These are phyloP conservation scores for Zaprionus lachaisei DNA, from an alignment of 1,140 invertebrate species.

Conservation along the genomic window DNA sequence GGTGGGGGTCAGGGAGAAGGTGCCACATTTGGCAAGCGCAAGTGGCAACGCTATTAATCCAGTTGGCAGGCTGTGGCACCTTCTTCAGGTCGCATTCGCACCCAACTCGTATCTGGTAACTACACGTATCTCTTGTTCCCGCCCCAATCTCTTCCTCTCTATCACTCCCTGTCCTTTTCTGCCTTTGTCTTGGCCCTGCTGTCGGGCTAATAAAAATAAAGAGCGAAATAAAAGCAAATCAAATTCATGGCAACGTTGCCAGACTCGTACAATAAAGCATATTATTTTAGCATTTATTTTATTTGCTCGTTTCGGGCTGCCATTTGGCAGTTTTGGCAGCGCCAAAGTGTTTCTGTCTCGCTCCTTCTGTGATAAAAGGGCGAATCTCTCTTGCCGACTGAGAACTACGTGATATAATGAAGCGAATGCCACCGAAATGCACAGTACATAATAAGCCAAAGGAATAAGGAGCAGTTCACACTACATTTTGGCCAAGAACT, in stretches of 20 bases:
- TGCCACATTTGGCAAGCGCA: slow-evolving; percentile 28
- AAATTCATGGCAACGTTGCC: slow-evolving; percentile 63
- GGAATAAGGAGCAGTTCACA: slow-evolving; percentile 16
- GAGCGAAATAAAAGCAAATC: slow-evolving; percentile 61
- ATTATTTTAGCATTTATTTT: slow-evolving; percentile 73
- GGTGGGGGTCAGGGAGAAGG: background rate
- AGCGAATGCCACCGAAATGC: slow-evolving; percentile 12
- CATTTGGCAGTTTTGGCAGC: slow-evolving; percentile 62
- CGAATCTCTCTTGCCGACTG: slow-evolving; percentile 29
- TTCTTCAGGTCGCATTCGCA: slow-evolving; percentile 18
- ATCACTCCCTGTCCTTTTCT: slow-evolving; percentile 1
- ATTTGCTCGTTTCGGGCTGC: slow-evolving; percentile 47
- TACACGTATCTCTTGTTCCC: background rate
- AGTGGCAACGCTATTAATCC: slow-evolving; percentile 24
- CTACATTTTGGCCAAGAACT: background rate
- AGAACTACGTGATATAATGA: slow-evolving; percentile 62
- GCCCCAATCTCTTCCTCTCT: background rate
- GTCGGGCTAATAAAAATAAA: slow-evolving; percentile 63
- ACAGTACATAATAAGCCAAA: slow-evolving; percentile 35
- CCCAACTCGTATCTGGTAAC: background rate
- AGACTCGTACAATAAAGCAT: slow-evolving; percentile 66
- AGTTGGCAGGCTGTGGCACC: slow-evolving; percentile 26
- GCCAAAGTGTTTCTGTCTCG: slow-evolving; percentile 54
- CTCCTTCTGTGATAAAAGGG: background rate
- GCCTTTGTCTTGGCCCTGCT: slow-evolving; percentile 7